Evolutionary conservation across 2,797 vertebrate species (phyloP), one percentile per base, ranked within the genome.

Genomic region (Rousettus madagascariensis): DNA sequence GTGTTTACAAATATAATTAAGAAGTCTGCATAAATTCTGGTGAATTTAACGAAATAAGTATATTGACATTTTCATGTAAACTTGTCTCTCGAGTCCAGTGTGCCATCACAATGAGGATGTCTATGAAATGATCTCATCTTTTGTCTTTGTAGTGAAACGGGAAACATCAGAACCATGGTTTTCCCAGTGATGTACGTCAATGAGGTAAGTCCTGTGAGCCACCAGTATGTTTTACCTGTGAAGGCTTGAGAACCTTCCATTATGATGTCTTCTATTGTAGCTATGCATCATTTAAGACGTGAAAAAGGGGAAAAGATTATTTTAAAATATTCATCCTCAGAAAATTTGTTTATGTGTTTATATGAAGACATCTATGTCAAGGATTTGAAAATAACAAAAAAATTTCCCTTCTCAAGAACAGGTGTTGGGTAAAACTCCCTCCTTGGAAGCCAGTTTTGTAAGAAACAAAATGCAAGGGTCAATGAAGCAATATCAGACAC

Each of bases 141-240:
- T 92, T 88, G 65, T 95, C 55, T 71, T 87, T 75, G 4, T 96
- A 99, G 98, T 30, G 98, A 99, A 98, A 99, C 99, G 0, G 99
- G 98, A 96, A 98, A 99, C 8, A 98, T 99, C 96, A 98, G 93
- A 97, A 99, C 98, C 0, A 96, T 99, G 93, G 85, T 99, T 90
- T 99, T 99, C 72, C 99, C 99, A 66, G 99, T 99, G 97, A 98
- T 99, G 98, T 98, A 99, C 96, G 89, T 99, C 89, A 99, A 99
- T 68, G 99, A 99, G 99, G 99, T 99, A 98, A 98, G 94, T 75
- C 63, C 10, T 77, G 86, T 51, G 59, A 36, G n/a, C 16, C 43
- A 11, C 3, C 1, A 16, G 65, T 8, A 2, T 30, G 15, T 28
- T 83, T 92, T 49, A 86, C 24, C 19, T 53, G 8, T 38, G 17